Conservation (phyloP, 2,888 invertebrate genomes). For the Hoplodrina blanda region DNA sequence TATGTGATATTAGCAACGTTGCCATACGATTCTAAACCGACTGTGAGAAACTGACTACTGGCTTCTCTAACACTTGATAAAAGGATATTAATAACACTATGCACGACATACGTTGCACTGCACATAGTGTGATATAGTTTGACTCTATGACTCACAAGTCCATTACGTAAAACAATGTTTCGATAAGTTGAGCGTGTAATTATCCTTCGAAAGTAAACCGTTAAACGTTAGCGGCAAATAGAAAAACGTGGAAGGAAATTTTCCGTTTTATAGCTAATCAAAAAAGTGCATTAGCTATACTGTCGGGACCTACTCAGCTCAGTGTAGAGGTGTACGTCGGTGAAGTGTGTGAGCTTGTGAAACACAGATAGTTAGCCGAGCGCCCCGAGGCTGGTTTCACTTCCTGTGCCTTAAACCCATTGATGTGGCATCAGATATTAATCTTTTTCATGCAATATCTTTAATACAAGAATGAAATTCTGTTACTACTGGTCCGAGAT, state of each 20-base stretch:
- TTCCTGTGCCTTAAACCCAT: conserved; percentile 75
- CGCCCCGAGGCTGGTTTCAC: conserved; percentile 74
- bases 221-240: conserved; percentile 35
- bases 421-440: conserved; percentile 63
- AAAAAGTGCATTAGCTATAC: conserved; percentile 37
- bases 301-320: conserved; percentile 7
- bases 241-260: conserved; percentile 26
- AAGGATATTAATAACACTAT: conserved; percentile 62
- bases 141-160: conserved; percentile 61
- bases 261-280: conserved; percentile 38
- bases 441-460: conserved; percentile 54
- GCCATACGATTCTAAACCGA: conserved; percentile 41
- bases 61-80: conserved; percentile 51
- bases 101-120: conserved; percentile 47
- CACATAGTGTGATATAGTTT: conserved; percentile 48
- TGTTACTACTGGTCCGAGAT: conserved; percentile 1
- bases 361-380: conserved; percentile 57
- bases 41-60: conserved; percentile 55
- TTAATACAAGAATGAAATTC: conserved; percentile 25
- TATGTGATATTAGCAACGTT: conserved; percentile 43
- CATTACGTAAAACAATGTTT: conserved; percentile 63
- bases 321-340: conserved; percentile 54
- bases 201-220: conserved; percentile 42
- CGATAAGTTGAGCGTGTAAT: conserved; percentile 59
- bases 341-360: conserved; percentile 66